phyloP scores from a whole-genome alignment of 1,140 invertebrate species.

The Gonatopus flavifemur region DNA sequence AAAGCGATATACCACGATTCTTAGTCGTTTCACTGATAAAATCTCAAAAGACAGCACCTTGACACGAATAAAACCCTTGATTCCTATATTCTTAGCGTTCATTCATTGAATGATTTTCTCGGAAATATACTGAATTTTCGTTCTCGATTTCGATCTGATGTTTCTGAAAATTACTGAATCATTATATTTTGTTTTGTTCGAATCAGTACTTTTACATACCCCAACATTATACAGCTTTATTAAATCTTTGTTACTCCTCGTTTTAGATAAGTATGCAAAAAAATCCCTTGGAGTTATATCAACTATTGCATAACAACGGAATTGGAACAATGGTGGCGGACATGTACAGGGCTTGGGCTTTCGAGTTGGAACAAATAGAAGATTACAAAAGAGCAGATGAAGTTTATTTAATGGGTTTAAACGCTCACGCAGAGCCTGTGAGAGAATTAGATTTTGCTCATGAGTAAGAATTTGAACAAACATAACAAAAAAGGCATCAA shows the following conservation, averaged over 20 bases:
- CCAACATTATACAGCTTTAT: conserved; percentile 1
- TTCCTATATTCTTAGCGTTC: too few relatives aligned
- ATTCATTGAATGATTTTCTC: too few relatives aligned
- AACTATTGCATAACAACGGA: conserved; percentile 73
- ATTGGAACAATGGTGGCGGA: conserved; percentile 76
- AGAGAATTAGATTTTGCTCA: conserved; percentile 74
- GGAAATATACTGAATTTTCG: too few relatives aligned
- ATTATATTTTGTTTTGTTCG: background rate
- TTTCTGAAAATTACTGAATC: background rate
- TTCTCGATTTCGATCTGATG: too few relatives aligned
- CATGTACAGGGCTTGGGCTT: conserved; percentile 79
- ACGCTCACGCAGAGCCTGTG: conserved; percentile 69
- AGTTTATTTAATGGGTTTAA: conserved; percentile 71
- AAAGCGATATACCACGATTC: too few relatives aligned
- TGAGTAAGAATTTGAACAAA: conserved; percentile 55
- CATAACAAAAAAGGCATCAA: background rate
- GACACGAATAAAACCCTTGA: too few relatives aligned
- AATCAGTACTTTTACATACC: background rate
- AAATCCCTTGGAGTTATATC: conserved; percentile 75
- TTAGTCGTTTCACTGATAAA: too few relatives aligned
- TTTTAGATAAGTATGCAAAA: conserved; percentile 72
- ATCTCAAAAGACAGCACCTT: too few relatives aligned
- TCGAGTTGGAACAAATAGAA: conserved; percentile 73
- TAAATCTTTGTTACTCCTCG: conserved; percentile 30
- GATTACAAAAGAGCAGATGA: conserved; percentile 76